Percentiles rank a stretch among this genome's conserved stretches.
These are phyloP conservation scores for Tortrix viridana DNA, from an alignment of 2,888 invertebrate species.

Conservation along the genomic window DNA sequence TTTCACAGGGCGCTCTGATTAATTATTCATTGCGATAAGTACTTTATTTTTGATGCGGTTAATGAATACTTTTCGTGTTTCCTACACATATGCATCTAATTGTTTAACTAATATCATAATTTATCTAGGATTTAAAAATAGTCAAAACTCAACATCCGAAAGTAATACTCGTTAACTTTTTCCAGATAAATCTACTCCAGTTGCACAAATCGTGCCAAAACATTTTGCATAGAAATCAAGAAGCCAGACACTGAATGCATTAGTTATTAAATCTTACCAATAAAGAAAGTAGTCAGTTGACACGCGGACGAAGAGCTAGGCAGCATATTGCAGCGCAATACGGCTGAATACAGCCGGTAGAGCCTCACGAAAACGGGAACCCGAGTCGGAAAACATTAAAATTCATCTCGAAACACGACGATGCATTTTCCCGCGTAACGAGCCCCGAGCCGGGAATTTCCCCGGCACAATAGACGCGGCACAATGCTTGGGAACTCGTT, in stretches of 20 bases:
- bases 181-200: too few species aligned
- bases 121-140: too few species aligned
- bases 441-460: constrained; percentile 38
- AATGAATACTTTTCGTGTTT: too few species aligned
- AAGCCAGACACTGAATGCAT: background rate
- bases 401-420: constrained; percentile 53
- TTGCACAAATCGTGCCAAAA: too few species aligned
- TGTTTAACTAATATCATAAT: too few species aligned
- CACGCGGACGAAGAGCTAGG: constrained; percentile 53
- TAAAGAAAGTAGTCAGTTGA: constrained; percentile 63
- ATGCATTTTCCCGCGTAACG: constrained; percentile 54
- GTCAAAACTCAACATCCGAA: too few species aligned
- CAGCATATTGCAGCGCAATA: constrained; percentile 55
- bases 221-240: too few species aligned
- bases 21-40: too few species aligned
- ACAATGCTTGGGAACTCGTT: constrained; percentile 63
- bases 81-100: too few species aligned
- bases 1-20: too few species aligned
- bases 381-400: constrained; percentile 43
- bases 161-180: too few species aligned
- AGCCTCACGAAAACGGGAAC: constrained; percentile 45
- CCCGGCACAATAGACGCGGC: constrained; percentile 53
- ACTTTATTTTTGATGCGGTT: too few species aligned
- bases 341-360: constrained; percentile 39
- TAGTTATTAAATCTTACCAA: constrained; percentile 57